Evolutionary conservation across 2,113 vertebrate genomes (phyloP).

Genomic region (Rattus norvegicus): GRCr8 NC_086022.1:52273001-52273500

Average conservation of each 20-base stretch:
- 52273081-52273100: neutral
- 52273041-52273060: neutral
- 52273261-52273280: neutral
- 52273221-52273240: neutral
- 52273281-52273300: neutral
- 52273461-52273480: neutral
- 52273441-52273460: neutral
- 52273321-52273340: neutral
- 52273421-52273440: neutral
- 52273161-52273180: neutral
- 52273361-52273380: neutral
- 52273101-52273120: neutral
- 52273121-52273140: no score
- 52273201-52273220: neutral
- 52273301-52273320: neutral
- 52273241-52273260: neutral
- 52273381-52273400: neutral
- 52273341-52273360: neutral
- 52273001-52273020: neutral
- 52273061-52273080: neutral
- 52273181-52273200: neutral
- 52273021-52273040: neutral
- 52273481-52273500: neutral
- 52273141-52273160: neutral
- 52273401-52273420: neutral